Evolutionary conservation across 1,140 invertebrate species (phyloP).

Genomic region (Tribolium madens): DNA sequence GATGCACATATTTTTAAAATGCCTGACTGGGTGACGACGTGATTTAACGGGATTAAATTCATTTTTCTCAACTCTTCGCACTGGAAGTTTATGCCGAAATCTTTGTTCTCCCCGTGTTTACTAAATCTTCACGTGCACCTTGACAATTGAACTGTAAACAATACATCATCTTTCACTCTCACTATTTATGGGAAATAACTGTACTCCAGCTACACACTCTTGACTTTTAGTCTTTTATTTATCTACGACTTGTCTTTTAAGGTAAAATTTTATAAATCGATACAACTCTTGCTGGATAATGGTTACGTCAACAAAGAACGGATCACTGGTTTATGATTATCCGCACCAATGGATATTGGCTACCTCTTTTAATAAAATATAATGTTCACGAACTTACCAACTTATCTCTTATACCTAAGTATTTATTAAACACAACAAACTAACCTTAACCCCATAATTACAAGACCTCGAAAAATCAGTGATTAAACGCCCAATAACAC

Average conservation of each 20-base stretch:
- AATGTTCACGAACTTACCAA: neutral
- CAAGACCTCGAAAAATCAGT: neutral
- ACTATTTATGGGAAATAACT: neutral
- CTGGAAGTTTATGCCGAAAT: neutral
- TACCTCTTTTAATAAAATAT: neutral
- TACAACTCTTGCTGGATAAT: neutral
- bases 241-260: neutral
- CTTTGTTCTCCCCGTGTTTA: neutral
- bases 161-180: neutral
- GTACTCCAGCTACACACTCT: neutral
- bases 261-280: neutral
- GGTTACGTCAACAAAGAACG: neutral
- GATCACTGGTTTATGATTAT: neutral
- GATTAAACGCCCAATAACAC: neutral
- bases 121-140: neutral
- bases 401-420: neutral
- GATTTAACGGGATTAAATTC: neutral
- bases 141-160: neutral
- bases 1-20: slow-evolving; percentile 21
- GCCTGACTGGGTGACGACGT: slow-evolving; percentile 6
- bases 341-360: neutral
- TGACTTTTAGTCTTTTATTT: neutral
- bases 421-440: neutral
- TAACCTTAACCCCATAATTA: slow-evolving; percentile 8
- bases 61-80: neutral